Conservation (phyloP, 2,797 vertebrate genomes). For the Pseudopleuronectes americanus region DNA sequence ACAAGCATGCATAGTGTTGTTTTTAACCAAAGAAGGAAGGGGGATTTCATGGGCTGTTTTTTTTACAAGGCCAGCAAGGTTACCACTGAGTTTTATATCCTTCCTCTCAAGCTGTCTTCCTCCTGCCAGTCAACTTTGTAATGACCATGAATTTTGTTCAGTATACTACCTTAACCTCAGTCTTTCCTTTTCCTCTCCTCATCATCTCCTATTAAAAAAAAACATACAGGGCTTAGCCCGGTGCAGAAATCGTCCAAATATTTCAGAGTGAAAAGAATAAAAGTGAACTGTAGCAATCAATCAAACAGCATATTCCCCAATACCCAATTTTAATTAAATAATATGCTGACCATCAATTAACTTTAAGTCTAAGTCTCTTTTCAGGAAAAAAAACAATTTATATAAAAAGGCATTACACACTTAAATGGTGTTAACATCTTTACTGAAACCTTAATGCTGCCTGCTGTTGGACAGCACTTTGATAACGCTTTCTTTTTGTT, state of each 20-base stretch:
- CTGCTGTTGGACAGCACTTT: too few relatives aligned
- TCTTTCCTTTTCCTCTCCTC: constrained; percentile 14
- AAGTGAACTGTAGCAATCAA: too few relatives aligned
- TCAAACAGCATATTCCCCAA: too few relatives aligned
- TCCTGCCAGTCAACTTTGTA: constrained; percentile 25
- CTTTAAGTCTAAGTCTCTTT: too few relatives aligned
- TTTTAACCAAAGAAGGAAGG: constrained; percentile 37
- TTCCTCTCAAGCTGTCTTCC: constrained; percentile 32
- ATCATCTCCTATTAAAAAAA: neutral
- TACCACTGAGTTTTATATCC: constrained; percentile 5
- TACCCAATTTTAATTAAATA: too few relatives aligned
- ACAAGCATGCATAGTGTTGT: neutral
- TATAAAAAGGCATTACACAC: too few relatives aligned
- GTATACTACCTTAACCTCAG: neutral
- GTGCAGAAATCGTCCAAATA: neutral
- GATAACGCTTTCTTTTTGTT: too few relatives aligned
- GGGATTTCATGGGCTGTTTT: constrained; percentile 4
- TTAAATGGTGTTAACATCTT: too few relatives aligned
- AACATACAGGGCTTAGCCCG: too few relatives aligned
- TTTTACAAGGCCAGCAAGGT: constrained; percentile 9
- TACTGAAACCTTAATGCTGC: too few relatives aligned
- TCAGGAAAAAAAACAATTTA: too few relatives aligned
- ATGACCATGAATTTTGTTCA: constrained; percentile 19
- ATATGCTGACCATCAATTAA: too few relatives aligned
- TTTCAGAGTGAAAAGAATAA: neutral